A percentile compares a stretch with the other conserved stretches of the same genome.
phyloP scores from a whole-genome alignment of 1,140 invertebrate species.

The Tetramorium alpestre region DNA sequence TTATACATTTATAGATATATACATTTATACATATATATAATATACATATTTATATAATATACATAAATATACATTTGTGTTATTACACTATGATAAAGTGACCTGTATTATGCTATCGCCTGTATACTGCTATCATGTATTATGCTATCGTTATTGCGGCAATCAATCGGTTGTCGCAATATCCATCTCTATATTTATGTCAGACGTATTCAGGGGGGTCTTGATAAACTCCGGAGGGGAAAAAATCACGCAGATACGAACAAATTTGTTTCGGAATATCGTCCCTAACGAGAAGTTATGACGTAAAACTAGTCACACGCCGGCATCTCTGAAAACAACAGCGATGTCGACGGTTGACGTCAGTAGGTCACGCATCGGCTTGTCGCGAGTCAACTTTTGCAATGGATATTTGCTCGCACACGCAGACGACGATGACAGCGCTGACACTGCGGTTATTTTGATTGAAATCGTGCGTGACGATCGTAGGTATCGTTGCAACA shows the following conservation, averaged over 20 bases:
- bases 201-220: neutral
- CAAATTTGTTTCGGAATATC: conserved; percentile 18
- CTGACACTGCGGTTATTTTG: conserved; percentile 48
- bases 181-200: conserved; percentile 16
- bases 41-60: no score
- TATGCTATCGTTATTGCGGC: neutral
- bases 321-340: conserved; percentile 31
- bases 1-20: no score
- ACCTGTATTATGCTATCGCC: neutral
- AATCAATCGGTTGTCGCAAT: neutral
- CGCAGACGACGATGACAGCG: conserved; percentile 21
- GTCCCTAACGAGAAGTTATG: conserved; percentile 12
- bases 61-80: neutral
- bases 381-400: conserved; percentile 46
- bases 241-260: neutral
- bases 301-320: conserved; percentile 20
- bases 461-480: conserved; percentile 54
- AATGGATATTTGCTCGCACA: conserved; percentile 37
- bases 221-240: neutral
- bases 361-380: conserved; percentile 39
- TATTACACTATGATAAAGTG: neutral
- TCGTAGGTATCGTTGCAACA: conserved; percentile 29
- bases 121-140: neutral
- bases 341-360: conserved; percentile 45
- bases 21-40: no score